Percentiles rank a stretch among this genome's conserved stretches.
These are phyloP conservation scores for Pterostichus madidus DNA, from an alignment of 2,888 invertebrate species.

Conservation along the genomic window DNA sequence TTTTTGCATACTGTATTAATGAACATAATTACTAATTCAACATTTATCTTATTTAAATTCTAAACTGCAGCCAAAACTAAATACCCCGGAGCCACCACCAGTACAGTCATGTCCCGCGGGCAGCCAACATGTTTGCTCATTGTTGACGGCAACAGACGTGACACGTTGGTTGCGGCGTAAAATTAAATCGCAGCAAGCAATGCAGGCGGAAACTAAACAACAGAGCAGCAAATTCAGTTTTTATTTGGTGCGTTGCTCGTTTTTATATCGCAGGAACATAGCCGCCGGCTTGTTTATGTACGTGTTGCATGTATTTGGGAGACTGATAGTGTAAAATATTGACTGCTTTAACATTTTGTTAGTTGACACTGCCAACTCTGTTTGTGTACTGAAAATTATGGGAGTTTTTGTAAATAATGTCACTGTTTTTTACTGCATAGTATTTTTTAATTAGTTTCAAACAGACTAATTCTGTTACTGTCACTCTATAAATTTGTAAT, in stretches of 20 bases:
- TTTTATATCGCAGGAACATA: conserved; percentile 30
- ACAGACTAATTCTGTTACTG: conserved; percentile 13
- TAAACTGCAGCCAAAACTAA: neutral
- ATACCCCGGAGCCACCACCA: neutral
- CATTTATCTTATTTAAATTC: conserved; percentile 7
- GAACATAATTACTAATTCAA: neutral
- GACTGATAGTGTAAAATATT: conserved; percentile 50
- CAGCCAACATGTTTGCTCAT: conserved; percentile 32
- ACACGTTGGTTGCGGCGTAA: conserved; percentile 24
- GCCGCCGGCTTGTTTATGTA: conserved; percentile 42
- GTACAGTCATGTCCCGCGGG: neutral
- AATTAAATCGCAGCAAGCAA: conserved; percentile 53
- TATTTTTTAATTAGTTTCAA: conserved; percentile 26
- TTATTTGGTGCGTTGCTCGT: conserved; percentile 36
- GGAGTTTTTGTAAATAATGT: conserved; percentile 24
- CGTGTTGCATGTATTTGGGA: conserved; percentile 37
- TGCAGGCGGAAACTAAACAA: conserved; percentile 33
- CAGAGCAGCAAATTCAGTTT: neutral
- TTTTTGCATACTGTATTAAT: neutral
- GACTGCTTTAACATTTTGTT: conserved; percentile 46
- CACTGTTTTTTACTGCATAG: neutral
- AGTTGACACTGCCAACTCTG: conserved; percentile 38
- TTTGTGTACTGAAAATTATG: conserved; percentile 34
- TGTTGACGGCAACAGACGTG: conserved; percentile 43
- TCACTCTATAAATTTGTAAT: conserved; percentile 8